Evolutionary conservation across 2,797 vertebrate species (phyloP).

Genomic region (Brachymystax lenok): DNA sequence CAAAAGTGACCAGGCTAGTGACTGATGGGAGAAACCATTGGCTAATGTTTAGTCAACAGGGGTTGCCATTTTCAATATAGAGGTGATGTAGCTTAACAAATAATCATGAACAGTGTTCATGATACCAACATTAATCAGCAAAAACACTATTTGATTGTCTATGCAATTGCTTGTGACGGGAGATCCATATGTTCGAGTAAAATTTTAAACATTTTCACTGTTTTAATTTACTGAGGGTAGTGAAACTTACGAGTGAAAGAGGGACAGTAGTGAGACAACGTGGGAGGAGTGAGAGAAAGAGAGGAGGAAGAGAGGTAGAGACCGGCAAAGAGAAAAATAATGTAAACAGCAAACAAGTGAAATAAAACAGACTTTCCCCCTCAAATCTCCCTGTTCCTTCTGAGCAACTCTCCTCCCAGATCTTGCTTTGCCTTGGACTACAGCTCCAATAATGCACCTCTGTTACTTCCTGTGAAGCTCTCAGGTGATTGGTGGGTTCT

Average conservation of each 20-base stretch:
- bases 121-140: slow-evolving; percentile 27
- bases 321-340: slow-evolving; percentile 29
- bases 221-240: slow-evolving; percentile 29
- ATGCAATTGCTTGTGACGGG: slow-evolving; percentile 68
- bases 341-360: slow-evolving; percentile 53
- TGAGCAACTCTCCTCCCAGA: slow-evolving; percentile 28
- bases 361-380: slow-evolving; percentile 52
- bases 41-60: slow-evolving; percentile 18
- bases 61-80: slow-evolving; percentile 43
- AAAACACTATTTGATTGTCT: slow-evolving; percentile 73
- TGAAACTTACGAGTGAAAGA: slow-evolving; percentile 22
- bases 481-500: slow-evolving; percentile 15
- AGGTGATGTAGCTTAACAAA: slow-evolving; percentile 58
- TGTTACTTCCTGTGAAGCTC: slow-evolving; percentile 23
- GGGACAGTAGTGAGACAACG: slow-evolving; percentile 19
- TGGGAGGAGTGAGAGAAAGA: slow-evolving; percentile 18
- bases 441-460: slow-evolving; percentile 55
- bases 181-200: slow-evolving; percentile 41
- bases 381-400: slow-evolving; percentile 34
- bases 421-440: slow-evolving; percentile 41
- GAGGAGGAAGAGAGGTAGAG: slow-evolving; percentile 39
- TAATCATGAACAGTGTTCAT: slow-evolving; percentile 38
- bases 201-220: slow-evolving; percentile 19
- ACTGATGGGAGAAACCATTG: not conserved
- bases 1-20: slow-evolving; percentile 31